These are phyloP conservation scores for Pogonomyrmex barbatus DNA, from an alignment of 1,140 invertebrate species.

Conservation along the genomic window DNA sequence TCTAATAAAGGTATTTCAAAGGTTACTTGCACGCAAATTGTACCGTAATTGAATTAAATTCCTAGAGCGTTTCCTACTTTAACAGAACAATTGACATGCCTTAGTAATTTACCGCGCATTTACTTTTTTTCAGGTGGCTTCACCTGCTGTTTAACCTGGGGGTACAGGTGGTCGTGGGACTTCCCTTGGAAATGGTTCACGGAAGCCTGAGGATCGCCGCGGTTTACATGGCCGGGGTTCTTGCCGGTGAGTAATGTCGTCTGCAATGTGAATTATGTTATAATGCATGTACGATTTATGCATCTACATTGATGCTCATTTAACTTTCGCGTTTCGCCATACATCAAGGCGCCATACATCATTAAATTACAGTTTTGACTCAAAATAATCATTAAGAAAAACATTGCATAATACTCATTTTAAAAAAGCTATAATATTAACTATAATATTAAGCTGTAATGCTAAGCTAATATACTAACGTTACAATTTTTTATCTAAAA, in stretches of 20 bases:
- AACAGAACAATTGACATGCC: slow-evolving; percentile 46
- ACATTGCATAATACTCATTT: background rate
- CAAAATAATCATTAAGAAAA: slow-evolving; percentile 6
- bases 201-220: slow-evolving; percentile 94
- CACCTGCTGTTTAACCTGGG: slow-evolving; percentile 97
- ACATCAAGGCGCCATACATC: too few species aligned
- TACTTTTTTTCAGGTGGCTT: slow-evolving; percentile 91
- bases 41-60: slow-evolving; percentile 40
- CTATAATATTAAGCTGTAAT: background rate
- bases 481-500: background rate
- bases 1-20: background rate
- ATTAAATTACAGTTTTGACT: background rate
- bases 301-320: slow-evolving; percentile 51
- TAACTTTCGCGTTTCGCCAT: slow-evolving; percentile 36
- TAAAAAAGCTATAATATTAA: background rate
- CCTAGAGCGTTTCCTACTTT: background rate
- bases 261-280: slow-evolving; percentile 55
- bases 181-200: slow-evolving; percentile 99
- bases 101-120: slow-evolving; percentile 36
- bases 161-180: slow-evolving; percentile 95
- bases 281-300: slow-evolving; percentile 53
- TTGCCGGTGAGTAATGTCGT: slow-evolving; percentile 89
- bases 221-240: slow-evolving; percentile 97
- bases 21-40: slow-evolving; percentile 12
- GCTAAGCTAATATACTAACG: background rate